These are phyloP conservation scores for rat (Rattus norvegicus) DNA, from an alignment of 2,113 vertebrate genomes.

Conservation along the genomic window GRCr8 NC_086039.1:78256001-78256500, in stretches of 20 bases:
- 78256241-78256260: slow-evolving; percentile 10
- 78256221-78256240: background rate
- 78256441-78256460: slow-evolving; percentile 15
- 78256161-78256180: slow-evolving; percentile 32
- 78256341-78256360: slow-evolving; percentile 22
- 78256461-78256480: slow-evolving; percentile 19
- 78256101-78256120: slow-evolving; percentile 7
- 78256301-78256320: slow-evolving; percentile 29
- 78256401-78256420: background rate
- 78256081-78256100: background rate
- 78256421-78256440: background rate
- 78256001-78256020: slow-evolving; percentile 20
- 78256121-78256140: background rate
- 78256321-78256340: background rate
- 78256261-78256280: background rate
- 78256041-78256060: background rate
- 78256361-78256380: background rate
- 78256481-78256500: background rate
- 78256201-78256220: background rate
- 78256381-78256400: background rate
- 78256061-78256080: background rate
- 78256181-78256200: slow-evolving; percentile 12
- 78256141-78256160: background rate
- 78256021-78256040: slow-evolving; percentile 3
- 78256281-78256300: background rate